Evolutionary conservation across 2,797 vertebrate species (phyloP).

Genomic region (Siniperca scherzeri): DNA sequence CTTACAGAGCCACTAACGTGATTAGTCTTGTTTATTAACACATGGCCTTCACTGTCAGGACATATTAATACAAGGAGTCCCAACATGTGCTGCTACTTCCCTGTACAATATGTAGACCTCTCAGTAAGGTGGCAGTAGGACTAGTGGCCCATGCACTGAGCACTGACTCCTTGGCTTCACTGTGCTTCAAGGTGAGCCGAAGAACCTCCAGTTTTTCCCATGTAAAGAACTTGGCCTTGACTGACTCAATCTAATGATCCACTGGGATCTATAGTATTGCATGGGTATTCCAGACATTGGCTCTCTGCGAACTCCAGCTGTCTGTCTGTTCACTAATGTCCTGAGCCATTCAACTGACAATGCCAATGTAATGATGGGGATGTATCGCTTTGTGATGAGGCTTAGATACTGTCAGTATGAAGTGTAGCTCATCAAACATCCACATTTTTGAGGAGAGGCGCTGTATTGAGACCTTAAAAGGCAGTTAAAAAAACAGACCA

Average conservation of each 20-base stretch:
- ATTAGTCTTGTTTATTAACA: neutral
- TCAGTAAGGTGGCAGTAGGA: neutral
- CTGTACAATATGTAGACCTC: neutral
- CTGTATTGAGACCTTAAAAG: neutral
- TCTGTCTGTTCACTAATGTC: constrained; percentile 31
- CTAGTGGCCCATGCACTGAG: neutral
- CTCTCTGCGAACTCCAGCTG: constrained; percentile 15
- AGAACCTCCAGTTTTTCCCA: constrained; percentile 13
- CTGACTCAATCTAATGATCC: constrained; percentile 20
- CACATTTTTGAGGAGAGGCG: neutral
- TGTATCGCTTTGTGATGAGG: constrained; percentile 43
- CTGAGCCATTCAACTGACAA: constrained; percentile 43
- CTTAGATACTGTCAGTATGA: constrained; percentile 25
- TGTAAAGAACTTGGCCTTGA: constrained; percentile 27
- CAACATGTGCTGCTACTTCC: neutral
- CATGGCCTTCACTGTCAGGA: neutral
- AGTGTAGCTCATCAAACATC: constrained; percentile 38
- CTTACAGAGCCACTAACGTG: neutral
- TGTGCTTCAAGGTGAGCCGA: constrained; percentile 17
- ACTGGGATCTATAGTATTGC: constrained; percentile 20
- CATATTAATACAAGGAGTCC: neutral
- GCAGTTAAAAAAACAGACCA: neutral
- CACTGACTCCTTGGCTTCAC: neutral
- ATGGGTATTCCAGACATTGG: neutral
- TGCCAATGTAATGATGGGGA: constrained; percentile 29